Evolutionary conservation across 2,113 vertebrate species (phyloP).

Genomic region (Microtus montanus): DNA sequence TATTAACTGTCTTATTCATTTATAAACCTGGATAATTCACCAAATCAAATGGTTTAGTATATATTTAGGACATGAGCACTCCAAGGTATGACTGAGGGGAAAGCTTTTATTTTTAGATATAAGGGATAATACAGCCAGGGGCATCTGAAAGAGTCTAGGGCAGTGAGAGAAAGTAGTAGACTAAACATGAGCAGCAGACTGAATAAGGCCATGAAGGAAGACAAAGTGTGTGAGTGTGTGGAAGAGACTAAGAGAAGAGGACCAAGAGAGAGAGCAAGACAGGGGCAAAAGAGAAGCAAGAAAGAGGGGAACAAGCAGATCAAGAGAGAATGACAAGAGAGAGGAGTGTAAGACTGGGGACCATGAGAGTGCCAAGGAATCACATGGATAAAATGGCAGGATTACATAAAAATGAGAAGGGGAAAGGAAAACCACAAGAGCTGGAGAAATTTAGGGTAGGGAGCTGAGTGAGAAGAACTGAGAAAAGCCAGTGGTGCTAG

Average conservation of each 20-base stretch:
- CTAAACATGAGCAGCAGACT: neutral
- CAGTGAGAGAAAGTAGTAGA: neutral
- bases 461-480: neutral
- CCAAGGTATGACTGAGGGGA: neutral
- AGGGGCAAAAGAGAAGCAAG: too few relatives aligned
- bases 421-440: neutral
- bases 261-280: neutral
- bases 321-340: too few relatives aligned
- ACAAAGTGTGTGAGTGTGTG: neutral
- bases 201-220: neutral
- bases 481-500: neutral
- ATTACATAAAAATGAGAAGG: neutral
- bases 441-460: neutral
- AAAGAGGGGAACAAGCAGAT: too few relatives aligned
- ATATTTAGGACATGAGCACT: neutral
- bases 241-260: neutral
- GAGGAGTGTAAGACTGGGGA: too few relatives aligned
- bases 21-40: neutral
- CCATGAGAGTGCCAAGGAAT: neutral
- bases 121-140: neutral
- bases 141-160: neutral
- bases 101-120: neutral
- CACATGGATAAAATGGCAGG: neutral
- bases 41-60: neutral
- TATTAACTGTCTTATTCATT: neutral